Conservation (phyloP, 1,140 invertebrate genomes). For the Sitobion miscanthi region DNA sequence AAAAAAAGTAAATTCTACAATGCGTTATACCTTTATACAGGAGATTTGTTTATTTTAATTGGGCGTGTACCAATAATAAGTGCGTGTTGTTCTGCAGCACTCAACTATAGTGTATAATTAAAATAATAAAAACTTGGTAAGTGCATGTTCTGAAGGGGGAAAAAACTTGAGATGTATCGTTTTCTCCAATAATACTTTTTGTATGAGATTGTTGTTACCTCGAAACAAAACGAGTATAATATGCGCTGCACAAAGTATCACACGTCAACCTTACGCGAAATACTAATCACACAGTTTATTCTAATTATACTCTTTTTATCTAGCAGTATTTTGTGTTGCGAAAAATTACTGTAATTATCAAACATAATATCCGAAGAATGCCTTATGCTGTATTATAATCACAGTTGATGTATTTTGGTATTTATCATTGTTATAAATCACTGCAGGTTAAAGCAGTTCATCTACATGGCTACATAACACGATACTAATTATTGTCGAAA, state of each 20-base stretch:
- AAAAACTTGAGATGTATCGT: neutral
- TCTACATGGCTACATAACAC: neutral
- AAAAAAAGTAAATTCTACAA: neutral
- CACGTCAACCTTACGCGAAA: neutral
- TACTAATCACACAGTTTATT: neutral
- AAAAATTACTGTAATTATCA: constrained; percentile 19
- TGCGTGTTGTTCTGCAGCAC: neutral
- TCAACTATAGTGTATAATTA: constrained; percentile 6
- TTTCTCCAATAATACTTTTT: neutral
- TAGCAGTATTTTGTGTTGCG: neutral
- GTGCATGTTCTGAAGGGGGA: neutral
- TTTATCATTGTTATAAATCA: neutral
- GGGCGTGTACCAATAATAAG: neutral
- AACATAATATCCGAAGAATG: neutral
- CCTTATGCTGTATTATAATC: neutral
- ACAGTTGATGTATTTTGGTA: neutral
- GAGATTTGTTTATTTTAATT: neutral
- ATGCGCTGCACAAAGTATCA: neutral
- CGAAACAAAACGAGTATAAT: neutral
- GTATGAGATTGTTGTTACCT: neutral
- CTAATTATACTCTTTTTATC: neutral
- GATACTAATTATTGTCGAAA: neutral
- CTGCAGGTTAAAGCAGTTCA: neutral
- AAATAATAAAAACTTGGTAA: neutral
- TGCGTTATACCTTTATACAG: neutral